Evolutionary conservation across 1,140 invertebrate genomes (phyloP), one percentile per base, ranked within the genome.

Genomic region (Ephestia elutella): DNA sequence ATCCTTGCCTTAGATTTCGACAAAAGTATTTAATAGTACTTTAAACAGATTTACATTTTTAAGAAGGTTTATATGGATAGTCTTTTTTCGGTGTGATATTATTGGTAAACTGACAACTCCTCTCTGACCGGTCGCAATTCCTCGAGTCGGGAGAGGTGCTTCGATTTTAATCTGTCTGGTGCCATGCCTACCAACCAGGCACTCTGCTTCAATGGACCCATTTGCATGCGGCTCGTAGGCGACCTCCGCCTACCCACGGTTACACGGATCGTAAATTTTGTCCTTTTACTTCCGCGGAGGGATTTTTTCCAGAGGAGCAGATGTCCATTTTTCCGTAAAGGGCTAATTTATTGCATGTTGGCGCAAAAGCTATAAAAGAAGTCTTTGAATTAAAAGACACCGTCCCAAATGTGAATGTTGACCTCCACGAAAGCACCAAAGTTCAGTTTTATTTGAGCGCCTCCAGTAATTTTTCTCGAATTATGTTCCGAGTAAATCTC

Each of bases 251-350:
- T 81, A 86, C 81, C 79, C 79, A 82, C 77, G 75, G 71, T 74
- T 79, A 86, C 75, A 78, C 72, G 73, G 75, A 66, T 81, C 82
- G 80, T 87, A 85, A 85, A 86, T 85, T 87, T 82, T 73, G 80
- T 85, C 80, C 76, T 85, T 84, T 83, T 83, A 81, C 78, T 81
- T 80, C 71, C 62, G 80, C 77, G 76, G 68, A 79, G 73, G 75
- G 73, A 66, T 78, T 86, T 86, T 86, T 83, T 76, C 44, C 69
- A 68, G 65, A 74, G 72, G 69, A 84, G 65, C 84, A 84, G 78
- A 84, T 87, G 80, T 79, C 79, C 71, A 81, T 80, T 84, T 83
- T 78, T 84, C 63, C 75, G 69, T 73, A 76, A 78, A 75, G 71
- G 72, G 67, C 77, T 81, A 84, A 83, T 84, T 83, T 83, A 86